Percentiles rank a stretch among this genome's conserved stretches.
Conservation (phyloP, 2,888 invertebrate genomes). For the Caenorhabditis sulstoni region DNA sequence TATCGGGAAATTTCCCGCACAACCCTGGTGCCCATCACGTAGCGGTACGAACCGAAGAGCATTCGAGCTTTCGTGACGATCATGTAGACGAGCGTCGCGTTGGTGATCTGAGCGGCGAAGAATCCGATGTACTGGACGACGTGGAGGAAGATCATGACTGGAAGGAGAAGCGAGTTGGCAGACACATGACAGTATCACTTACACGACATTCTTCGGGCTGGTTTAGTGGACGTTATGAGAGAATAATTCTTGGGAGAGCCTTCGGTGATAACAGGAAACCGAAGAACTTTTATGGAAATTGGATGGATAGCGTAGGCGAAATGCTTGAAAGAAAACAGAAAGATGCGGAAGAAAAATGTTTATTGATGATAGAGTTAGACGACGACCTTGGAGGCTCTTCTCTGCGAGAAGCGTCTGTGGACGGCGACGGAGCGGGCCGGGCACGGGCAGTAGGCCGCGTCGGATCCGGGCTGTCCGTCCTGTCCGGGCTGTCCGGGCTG, state of each 20-base stretch:
- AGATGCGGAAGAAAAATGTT: neutral
- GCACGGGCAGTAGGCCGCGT: conserved; percentile 67
- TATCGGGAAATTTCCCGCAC: too few relatives aligned
- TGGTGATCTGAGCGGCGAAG: conserved; percentile 14
- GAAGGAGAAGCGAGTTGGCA: neutral
- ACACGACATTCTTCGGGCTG: too few relatives aligned
- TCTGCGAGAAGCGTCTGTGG: conserved; percentile 34
- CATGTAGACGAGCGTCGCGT: neutral
- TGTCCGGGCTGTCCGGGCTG: conserved; percentile 45
- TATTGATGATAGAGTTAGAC: conserved; percentile 9
- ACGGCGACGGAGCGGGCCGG: conserved; percentile 54
- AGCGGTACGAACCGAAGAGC: too few relatives aligned
- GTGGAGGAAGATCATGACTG: conserved; percentile 9
- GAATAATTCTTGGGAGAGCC: too few relatives aligned
- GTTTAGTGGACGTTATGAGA: too few relatives aligned
- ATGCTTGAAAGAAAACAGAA: conserved; percentile 46
- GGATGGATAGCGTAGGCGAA: too few relatives aligned
- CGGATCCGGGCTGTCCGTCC: conserved; percentile 63
- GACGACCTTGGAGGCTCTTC: conserved; percentile 48
- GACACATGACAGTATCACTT: too few relatives aligned
- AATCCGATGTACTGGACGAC: conserved; percentile 9
- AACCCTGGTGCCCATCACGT: too few relatives aligned
- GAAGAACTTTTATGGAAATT: too few relatives aligned
- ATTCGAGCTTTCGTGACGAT: too few relatives aligned
- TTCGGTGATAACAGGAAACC: too few relatives aligned